Conservation (phyloP, 2,888 invertebrate species). For the Philereme transversata region DNA sequence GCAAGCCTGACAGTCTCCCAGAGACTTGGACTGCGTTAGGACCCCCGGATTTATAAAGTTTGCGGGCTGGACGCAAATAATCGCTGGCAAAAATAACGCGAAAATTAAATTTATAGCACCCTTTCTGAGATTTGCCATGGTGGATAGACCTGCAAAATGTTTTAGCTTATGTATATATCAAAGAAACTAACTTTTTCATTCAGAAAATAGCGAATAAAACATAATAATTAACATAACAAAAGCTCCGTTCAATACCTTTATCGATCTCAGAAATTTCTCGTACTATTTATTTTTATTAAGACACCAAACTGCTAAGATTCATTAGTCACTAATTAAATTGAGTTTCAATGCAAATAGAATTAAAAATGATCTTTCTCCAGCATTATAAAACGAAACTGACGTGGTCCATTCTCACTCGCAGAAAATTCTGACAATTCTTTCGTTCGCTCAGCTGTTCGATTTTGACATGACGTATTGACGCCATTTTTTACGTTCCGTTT, state of each 20-base stretch:
- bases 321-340: conserved; percentile 8
- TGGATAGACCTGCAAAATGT: conserved; percentile 50
- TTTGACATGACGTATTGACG: conserved; percentile 35
- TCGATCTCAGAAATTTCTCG: conserved; percentile 40
- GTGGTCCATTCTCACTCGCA: conserved; percentile 64
- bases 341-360: conserved; percentile 29
- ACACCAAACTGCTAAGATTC: background rate
- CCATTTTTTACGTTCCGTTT: conserved; percentile 53
- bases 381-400: conserved; percentile 59
- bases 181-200: conserved; percentile 38
- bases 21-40: conserved; percentile 66
- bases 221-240: conserved; percentile 9
- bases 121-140: conserved; percentile 47
- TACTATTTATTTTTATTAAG: conserved; percentile 18
- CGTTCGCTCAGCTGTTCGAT: conserved; percentile 46
- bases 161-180: conserved; percentile 24
- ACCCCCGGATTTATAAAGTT: conserved; percentile 55
- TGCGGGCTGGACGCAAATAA: conserved; percentile 54
- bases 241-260: conserved; percentile 35
- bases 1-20: conserved; percentile 92
- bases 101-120: conserved; percentile 37
- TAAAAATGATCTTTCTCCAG: conserved; percentile 20
- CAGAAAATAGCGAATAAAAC: conserved; percentile 33
- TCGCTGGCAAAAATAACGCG: conserved; percentile 44
- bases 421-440: conserved; percentile 50